These are phyloP conservation scores for Misgurnus mizolepis DNA, from an alignment of 2,113 vertebrate species.

Conservation along the genomic window DNA sequence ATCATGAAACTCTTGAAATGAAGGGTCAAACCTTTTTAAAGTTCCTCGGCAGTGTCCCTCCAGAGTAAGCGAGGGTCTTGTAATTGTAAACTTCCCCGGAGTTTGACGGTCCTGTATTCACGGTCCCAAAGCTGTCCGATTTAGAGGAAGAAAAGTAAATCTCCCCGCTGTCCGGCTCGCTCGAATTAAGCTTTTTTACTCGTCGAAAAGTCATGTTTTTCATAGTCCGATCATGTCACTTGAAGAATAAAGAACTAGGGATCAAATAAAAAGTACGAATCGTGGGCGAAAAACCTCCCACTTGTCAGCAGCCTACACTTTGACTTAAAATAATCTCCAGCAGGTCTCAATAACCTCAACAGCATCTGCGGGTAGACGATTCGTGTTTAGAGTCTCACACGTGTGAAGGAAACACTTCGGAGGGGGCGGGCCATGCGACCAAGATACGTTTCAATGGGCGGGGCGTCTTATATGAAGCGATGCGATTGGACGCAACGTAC, in stretches of 20 bases:
- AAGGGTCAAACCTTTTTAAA: slow-evolving; percentile 73
- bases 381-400: neutral
- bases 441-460: neutral
- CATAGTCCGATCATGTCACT: slow-evolving; percentile 25
- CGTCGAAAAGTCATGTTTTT: slow-evolving; percentile 75
- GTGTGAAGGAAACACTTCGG: neutral
- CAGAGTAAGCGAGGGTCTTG: slow-evolving; percentile 84
- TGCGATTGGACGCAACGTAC: slow-evolving; percentile 33
- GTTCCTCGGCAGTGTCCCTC: slow-evolving; percentile 82
- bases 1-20: neutral
- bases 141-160: slow-evolving; percentile 75
- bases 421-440: neutral
- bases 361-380: neutral
- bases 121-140: slow-evolving; percentile 69
- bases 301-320: neutral
- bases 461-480: neutral
- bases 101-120: slow-evolving; percentile 49
- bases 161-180: slow-evolving; percentile 61
- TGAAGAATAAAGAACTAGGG: neutral
- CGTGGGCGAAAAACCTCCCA: slow-evolving; percentile 7
- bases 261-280: neutral
- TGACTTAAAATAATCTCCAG: neutral
- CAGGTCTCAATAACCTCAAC: neutral
- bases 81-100: slow-evolving; percentile 77
- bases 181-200: slow-evolving; percentile 71